Base-by-base conservation (phyloP, 2,888 invertebrate genomes). In the Isotomurus palustris region DNA sequence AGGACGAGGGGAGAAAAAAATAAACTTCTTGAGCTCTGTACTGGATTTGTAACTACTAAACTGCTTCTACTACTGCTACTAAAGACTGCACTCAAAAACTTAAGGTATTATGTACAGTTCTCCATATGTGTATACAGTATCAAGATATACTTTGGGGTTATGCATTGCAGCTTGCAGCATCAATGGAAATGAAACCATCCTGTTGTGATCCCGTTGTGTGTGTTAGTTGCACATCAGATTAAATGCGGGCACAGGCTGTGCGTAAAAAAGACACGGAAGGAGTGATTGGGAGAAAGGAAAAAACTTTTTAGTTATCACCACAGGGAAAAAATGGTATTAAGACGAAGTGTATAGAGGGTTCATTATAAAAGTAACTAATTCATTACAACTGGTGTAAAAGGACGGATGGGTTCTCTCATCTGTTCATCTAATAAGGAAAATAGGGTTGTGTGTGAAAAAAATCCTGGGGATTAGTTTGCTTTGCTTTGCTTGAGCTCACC, bases 271-370 rank as follows among this genome's bases (percentile, higher is more conserved):
- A n/a, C n/a, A n/a, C n/a, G n/a, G n/a, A n/a, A n/a, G n/a, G n/a
- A n/a, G 27, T 19, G 19, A 12, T 21, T 6, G 45, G 29, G 49
- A 22, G 49, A 17, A 21, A 17, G 24, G 12, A 49, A 49, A 49
- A 49, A 49, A 35, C 27, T 49, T 49, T 49, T 49, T 49, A 49
- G 49, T 49, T 49, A 49, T 49, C 49, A 49, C 49, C 28, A 49
- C 49, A 49, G 38, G 49, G 45, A 36, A 56, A 56, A 56, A 56
- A 56, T 55, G 32, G 55, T 56, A 56, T 56, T 56, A 56, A 56
- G 55, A 56, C 49, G 55, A n/a, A n/a, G n/a, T n/a, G n/a, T n/a
- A n/a, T 35, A 14, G 22, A 21, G 21, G 35, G 49, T 32, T 35
- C 49, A 49, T 49, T 49, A 49, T 28, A 35, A n/a, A n/a, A 8